phyloP scores from a whole-genome alignment of 2,888 invertebrate genomes.

The Lasioglossum lativentre region DNA sequence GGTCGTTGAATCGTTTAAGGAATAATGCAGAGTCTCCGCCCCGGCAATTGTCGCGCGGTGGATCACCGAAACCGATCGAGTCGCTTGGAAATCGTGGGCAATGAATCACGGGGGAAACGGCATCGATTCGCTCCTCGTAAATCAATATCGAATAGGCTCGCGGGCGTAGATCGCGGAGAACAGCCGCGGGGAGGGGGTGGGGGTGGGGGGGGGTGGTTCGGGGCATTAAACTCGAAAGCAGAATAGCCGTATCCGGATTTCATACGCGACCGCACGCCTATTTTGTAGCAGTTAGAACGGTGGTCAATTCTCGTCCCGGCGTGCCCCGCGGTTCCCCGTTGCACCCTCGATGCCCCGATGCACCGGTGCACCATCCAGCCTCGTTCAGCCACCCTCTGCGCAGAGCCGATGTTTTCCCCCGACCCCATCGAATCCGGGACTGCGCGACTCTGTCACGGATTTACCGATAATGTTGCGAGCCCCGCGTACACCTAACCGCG shows the following conservation, averaged over 20 bases:
- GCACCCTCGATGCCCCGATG: background rate
- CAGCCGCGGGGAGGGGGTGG: background rate
- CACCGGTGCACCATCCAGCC: background rate
- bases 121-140: conserved; percentile 41
- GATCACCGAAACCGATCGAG: conserved; percentile 13
- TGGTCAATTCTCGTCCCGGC: conserved; percentile 60
- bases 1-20: background rate
- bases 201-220: background rate
- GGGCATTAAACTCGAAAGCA: conserved; percentile 65
- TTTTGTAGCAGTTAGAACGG: conserved; percentile 78
- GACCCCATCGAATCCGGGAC: conserved; percentile 39
- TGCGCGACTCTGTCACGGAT: conserved; percentile 78
- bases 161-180: background rate
- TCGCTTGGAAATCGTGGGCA: background rate
- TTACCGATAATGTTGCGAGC: conserved; percentile 81
- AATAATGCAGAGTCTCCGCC: background rate
- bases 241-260: conserved; percentile 74
- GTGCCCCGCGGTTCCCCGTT: conserved; percentile 24
- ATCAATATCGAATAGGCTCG: conserved; percentile 48
- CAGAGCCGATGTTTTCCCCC: conserved; percentile 52
- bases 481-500: conserved; percentile 42
- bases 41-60: background rate
- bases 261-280: conserved; percentile 80
- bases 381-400: background rate
- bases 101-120: conserved; percentile 13